These are phyloP conservation scores for Neolamprologus caudopunctatus DNA, from an alignment of 2,113 vertebrate genomes.

Conservation along the genomic window DNA sequence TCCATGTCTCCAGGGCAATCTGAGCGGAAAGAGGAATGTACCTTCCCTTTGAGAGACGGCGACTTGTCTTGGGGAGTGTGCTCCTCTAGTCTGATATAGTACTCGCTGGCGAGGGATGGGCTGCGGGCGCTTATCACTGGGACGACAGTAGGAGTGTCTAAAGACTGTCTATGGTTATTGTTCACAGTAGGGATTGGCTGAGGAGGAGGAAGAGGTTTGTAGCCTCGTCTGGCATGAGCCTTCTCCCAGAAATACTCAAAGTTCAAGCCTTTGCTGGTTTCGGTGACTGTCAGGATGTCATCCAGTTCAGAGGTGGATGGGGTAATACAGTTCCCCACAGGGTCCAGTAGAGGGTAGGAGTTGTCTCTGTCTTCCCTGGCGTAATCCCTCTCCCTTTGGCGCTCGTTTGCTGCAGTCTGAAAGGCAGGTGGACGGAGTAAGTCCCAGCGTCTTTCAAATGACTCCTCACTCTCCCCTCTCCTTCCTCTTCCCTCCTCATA, in stretches of 20 bases:
- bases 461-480: slow-evolving; percentile 74
- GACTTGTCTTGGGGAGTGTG: slow-evolving; percentile 77
- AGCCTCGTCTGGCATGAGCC: slow-evolving; percentile 78
- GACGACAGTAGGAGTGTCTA: slow-evolving; percentile 86
- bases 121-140: slow-evolving; percentile 90
- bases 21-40: slow-evolving; percentile 6
- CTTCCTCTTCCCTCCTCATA: slow-evolving; percentile 61
- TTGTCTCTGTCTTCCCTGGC: slow-evolving; percentile 58
- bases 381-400: slow-evolving; percentile 61
- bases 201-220: slow-evolving; percentile 73
- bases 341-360: slow-evolving; percentile 83
- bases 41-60: slow-evolving; percentile 60
- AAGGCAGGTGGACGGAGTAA: slow-evolving; percentile 76
- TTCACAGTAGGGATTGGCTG: slow-evolving; percentile 69
- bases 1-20: slow-evolving; percentile 67
- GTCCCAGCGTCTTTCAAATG: slow-evolving; percentile 86
- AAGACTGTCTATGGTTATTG: slow-evolving; percentile 74
- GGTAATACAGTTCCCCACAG: slow-evolving; percentile 64
- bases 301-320: slow-evolving; percentile 77
- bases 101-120: slow-evolving; percentile 86
- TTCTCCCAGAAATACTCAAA: slow-evolving; percentile 94
- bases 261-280: slow-evolving; percentile 88
- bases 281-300: slow-evolving; percentile 86
- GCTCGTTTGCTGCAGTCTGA: slow-evolving; percentile 59
- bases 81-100: slow-evolving; percentile 88